Evolutionary conservation across 2,113 vertebrate species (phyloP), one percentile per base, ranked within the genome.

Genomic region (Elgaria multicarinata): DNA sequence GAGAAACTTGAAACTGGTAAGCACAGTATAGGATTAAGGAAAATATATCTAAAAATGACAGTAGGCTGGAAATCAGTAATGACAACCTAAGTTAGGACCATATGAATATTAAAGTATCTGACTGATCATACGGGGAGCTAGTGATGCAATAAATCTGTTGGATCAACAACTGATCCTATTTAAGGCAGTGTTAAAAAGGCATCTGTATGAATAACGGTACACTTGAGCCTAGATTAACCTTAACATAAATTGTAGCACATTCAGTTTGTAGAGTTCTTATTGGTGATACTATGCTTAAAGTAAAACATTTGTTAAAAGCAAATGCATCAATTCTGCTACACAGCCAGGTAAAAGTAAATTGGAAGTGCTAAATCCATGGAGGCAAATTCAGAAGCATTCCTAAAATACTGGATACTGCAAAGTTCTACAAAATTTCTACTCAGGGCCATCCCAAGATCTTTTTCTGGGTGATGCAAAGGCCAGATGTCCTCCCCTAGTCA

Each of bases 81-180:
- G 1, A 22, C 75, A 88, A 88, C 31, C 9, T 81, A 84, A 90
- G 85, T 26, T n/a, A 79, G 62, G 24, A n/a, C 36, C n/a, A 16
- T 39, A 6, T 3, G 3, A 67, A 83, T n/a, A n/a, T 80, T 81
- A 86, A 89, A 22, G 78, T 62, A 42, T 72, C 69, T 62, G 55
- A n/a, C n/a, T 72, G 9, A 72, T 80, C 8, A 42, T 18, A 79
- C 1, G 16, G 3, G 42, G 0, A 36, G 10, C 1, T 75, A 77
- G 79, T 77, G 8, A 33, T 2, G 55, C 26, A 53, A 71, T 55
- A 72, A 93, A 89, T 20, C 26, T 86, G 75, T 3, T 92, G 39
- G 6, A 66, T 92, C 67, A 90, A 81, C 90, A 3, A 0, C 13
- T 80, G 18, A 80, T 89, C 64, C 86, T 31, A 77, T 90, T 78